Evolutionary conservation across 2,888 invertebrate genomes (phyloP), one percentile per base, ranked within the genome.

Genomic region (Mythimna loreyi): DNA sequence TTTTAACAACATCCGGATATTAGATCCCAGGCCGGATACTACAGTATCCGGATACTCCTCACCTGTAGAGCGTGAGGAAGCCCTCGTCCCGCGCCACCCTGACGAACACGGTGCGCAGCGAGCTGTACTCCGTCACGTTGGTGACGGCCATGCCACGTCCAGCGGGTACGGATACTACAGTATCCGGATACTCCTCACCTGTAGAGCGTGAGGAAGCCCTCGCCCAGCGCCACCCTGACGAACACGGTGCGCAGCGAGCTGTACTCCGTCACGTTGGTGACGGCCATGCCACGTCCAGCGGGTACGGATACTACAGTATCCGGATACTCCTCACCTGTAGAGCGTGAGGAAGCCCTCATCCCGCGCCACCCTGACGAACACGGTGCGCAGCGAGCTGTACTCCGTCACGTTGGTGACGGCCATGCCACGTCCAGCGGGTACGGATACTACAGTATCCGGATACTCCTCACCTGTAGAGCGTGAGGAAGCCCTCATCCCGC

Each of bases 101-200:
- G 8, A 90, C 89, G 90, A 98, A 97, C 33, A 98, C 97, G 78
- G 96, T 94, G 7, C 93, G 85, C 33, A 97, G 87, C 3, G 96
- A 93, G 73, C 94, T 88, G 86, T 92, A 99, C 92, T 98, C 97
- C 67, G 96, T 94, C 88, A 97, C 98, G 75, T 97, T 97, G 6
- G 99, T 99, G 30, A 99, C 99, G 19, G 99, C 99, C 98, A 99
- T 99, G 99, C 99, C 90, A 99, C 96, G 95, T 99, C 99, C 85
- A 99, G 96, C 0, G 99, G 99, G 96, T 99, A 99, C 0, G 99
- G n/a, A n/a, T n/a, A n/a, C n/a, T n/a, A n/a, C n/a, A n/a, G n/a
- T n/a, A n/a, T n/a, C n/a, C n/a, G n/a, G n/a, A n/a, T n/a, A n/a
- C n/a, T n/a, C n/a, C n/a, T 9, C 21, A 53, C 94, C 94, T 96